These are phyloP conservation scores for Patella depressa DNA, from an alignment of 2,888 invertebrate species.

Conservation along the genomic window DNA sequence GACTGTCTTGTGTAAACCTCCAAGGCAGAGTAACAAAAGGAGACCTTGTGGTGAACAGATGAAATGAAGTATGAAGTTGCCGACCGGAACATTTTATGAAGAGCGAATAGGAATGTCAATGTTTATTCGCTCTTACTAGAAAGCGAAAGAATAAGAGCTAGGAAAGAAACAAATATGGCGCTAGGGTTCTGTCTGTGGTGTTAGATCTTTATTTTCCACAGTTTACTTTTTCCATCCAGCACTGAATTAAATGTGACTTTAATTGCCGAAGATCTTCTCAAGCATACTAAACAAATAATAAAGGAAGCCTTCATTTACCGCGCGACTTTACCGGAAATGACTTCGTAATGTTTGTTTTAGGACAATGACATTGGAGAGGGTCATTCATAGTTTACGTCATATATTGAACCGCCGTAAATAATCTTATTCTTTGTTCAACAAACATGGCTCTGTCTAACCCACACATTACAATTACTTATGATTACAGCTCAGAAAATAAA, in stretches of 20 bases:
- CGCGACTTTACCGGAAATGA: constrained; percentile 2
- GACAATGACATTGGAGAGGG: too few relatives aligned
- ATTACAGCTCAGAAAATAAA: too few relatives aligned
- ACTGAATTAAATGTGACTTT: too few relatives aligned
- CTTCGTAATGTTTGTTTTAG: not conserved
- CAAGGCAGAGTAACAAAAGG: not conserved
- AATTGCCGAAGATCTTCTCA: not conserved
- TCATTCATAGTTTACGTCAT: too few relatives aligned
- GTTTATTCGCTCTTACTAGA: not conserved
- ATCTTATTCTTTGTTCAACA: too few relatives aligned
- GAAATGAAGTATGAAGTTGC: constrained; percentile 1
- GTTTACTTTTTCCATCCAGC: too few relatives aligned
- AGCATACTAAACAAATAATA: not conserved
- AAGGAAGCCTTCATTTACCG: not conserved
- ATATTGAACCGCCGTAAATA: too few relatives aligned
- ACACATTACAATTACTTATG: too few relatives aligned
- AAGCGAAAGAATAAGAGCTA: not conserved
- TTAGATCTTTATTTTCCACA: too few relatives aligned
- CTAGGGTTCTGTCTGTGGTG: not conserved
- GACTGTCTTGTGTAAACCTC: not conserved
- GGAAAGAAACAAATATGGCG: not conserved
- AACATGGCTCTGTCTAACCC: too few relatives aligned
- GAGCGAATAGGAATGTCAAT: constrained; percentile 10
- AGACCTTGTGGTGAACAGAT: not conserved
- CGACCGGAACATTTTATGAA: not conserved